A percentile compares a stretch with the other conserved stretches of the same genome.
These are phyloP conservation scores for Rugalucina vietnamica DNA, from an alignment of 2,888 invertebrate species.

Conservation along the genomic window DNA sequence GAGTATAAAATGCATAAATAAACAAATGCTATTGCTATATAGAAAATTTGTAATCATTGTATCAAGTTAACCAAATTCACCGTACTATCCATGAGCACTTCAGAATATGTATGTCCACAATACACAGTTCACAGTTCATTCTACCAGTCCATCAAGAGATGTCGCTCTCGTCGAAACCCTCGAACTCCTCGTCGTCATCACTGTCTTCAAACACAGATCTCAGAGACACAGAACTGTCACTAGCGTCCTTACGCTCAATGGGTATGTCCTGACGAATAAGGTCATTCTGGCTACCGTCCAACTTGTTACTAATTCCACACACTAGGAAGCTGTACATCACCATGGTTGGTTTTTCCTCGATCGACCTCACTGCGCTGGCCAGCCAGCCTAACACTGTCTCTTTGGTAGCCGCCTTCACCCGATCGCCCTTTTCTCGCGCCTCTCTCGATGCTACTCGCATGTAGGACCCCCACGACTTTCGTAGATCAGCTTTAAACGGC, in stretches of 20 bases:
- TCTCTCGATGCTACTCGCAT: not conserved
- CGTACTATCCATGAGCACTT: no score
- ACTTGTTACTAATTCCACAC: not conserved
- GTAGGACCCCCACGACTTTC: not conserved
- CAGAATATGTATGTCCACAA: no score
- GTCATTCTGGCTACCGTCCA: not conserved
- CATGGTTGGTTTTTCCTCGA: not conserved
- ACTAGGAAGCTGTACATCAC: constrained; percentile 4
- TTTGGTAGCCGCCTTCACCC: constrained; percentile 1
- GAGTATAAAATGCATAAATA: no score
- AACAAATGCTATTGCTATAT: no score
- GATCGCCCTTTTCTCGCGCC: not conserved
- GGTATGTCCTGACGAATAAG: not conserved
- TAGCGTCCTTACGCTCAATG: not conserved
- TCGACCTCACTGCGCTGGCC: not conserved
- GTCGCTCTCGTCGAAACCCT: not conserved
- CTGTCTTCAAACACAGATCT: no score
- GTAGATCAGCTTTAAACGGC: constrained; percentile 31
- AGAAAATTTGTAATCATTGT: no score
- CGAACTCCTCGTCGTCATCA: not conserved
- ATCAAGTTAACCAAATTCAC: no score
- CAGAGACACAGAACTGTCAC: no score
- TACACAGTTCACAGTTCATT: no score
- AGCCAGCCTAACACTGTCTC: not conserved
- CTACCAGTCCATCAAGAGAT: no score